These are phyloP conservation scores for Acrocephalus kingi DNA, from an alignment of 2,113 vertebrate genomes.

Conservation along the genomic window DNA sequence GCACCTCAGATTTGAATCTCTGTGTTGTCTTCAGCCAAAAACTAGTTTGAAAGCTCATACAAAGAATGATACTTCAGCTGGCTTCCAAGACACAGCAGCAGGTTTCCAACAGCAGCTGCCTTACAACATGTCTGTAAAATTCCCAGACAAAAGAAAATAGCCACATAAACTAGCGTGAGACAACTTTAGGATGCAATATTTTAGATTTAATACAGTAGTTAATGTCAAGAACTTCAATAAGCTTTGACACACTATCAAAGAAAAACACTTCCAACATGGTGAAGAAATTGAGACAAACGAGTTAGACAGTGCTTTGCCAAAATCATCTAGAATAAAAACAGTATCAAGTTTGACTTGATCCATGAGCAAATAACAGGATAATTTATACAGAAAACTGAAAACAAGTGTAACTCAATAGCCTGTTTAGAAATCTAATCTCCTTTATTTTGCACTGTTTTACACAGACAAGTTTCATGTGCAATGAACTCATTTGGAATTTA, in stretches of 20 bases:
- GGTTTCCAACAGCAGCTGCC: slow-evolving; percentile 40
- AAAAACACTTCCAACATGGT: neutral
- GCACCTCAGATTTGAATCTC: neutral
- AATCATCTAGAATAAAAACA: neutral
- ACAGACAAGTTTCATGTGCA: neutral
- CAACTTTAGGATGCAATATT: slow-evolving; percentile 38
- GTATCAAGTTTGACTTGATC: neutral
- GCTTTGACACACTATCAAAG: slow-evolving; percentile 4
- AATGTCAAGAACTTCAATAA: slow-evolving; percentile 33
- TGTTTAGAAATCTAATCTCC: neutral
- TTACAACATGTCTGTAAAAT: slow-evolving; percentile 8
- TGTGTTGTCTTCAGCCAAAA: neutral
- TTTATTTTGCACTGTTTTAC: neutral
- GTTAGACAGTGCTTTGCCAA: neutral
- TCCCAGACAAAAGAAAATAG: slow-evolving; percentile 38
- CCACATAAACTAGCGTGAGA: neutral
- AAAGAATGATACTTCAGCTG: neutral
- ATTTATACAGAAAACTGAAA: neutral
- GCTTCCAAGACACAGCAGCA: slow-evolving; percentile 28
- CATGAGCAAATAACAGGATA: neutral
- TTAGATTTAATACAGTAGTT: slow-evolving; percentile 35
- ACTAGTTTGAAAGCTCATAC: neutral
- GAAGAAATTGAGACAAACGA: neutral
- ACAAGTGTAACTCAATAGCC: neutral
- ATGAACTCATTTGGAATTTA: neutral